These are phyloP conservation scores for Hypocryptadius cinnamomeus DNA, from an alignment of 2,113 vertebrate genomes.

Conservation along the genomic window DNA sequence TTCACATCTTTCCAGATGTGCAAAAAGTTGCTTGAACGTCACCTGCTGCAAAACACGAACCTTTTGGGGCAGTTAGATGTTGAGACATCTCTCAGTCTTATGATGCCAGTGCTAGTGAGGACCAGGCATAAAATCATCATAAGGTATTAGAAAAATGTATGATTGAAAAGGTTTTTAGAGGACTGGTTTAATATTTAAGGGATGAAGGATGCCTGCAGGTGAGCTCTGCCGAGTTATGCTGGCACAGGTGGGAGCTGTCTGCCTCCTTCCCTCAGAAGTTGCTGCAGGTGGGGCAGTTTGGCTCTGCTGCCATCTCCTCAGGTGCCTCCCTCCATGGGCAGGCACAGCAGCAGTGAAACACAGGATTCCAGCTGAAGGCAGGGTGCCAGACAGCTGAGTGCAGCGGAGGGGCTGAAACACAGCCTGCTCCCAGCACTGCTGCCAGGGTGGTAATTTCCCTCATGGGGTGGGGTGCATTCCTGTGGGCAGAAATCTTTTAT, in stretches of 20 bases:
- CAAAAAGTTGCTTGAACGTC: accelerated
- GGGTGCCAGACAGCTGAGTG: neutral
- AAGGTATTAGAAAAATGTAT: neutral
- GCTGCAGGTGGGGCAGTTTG: conserved; percentile 18
- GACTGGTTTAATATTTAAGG: neutral
- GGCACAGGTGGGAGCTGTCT: neutral
- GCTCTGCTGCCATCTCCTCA: neutral
- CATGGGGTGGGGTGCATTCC: neutral
- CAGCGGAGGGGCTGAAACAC: neutral
- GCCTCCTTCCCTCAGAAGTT: neutral
- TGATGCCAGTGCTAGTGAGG: neutral
- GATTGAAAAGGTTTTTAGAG: neutral
- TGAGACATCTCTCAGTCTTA: neutral
- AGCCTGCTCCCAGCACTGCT: neutral
- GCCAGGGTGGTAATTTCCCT: conserved; percentile 23
- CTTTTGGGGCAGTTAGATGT: neutral
- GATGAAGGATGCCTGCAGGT: neutral
- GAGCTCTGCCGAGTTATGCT: neutral
- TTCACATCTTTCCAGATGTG: neutral
- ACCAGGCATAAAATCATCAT: neutral
- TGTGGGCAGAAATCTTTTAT: neutral
- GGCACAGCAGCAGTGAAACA: neutral
- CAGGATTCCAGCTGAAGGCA: neutral
- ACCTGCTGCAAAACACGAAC: neutral
- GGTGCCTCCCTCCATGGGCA: neutral